phyloP scores from a whole-genome alignment of 2,797 vertebrate species.

The Notolabrus celidotus region DNA sequence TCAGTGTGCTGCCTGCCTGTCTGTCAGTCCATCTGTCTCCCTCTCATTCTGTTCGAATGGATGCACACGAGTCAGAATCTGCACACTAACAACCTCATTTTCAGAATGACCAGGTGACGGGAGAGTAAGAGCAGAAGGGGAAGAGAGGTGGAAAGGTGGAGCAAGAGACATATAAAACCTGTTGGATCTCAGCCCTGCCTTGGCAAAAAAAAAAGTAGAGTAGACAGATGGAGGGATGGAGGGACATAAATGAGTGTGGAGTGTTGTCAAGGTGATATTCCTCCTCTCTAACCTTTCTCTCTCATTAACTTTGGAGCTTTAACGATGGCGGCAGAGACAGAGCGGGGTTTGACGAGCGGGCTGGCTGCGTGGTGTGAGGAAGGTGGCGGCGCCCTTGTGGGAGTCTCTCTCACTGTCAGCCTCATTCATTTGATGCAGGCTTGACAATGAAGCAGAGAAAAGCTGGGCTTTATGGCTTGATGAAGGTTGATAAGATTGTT shows the following conservation, averaged over 20 bases:
- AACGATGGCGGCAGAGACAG: constrained; percentile 69
- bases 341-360: constrained; percentile 63
- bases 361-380: constrained; percentile 47
- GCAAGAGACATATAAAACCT: constrained; percentile 75
- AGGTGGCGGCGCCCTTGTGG: constrained; percentile 50
- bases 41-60: constrained; percentile 34
- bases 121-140: constrained; percentile 31
- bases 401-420: constrained; percentile 51
- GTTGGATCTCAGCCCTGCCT: constrained; percentile 69
- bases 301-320: constrained; percentile 82
- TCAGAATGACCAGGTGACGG: constrained; percentile 71
- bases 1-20: not conserved
- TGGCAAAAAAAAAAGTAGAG: constrained; percentile 57
- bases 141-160: constrained; percentile 59
- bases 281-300: constrained; percentile 77
- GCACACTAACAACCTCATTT: constrained; percentile 77
- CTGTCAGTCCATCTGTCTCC: not conserved
- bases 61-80: constrained; percentile 53
- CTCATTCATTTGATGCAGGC: constrained; percentile 44
- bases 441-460: constrained; percentile 32
- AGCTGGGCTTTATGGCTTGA: constrained; percentile 15
- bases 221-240: constrained; percentile 71
- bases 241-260: constrained; percentile 69
- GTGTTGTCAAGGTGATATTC: constrained; percentile 80
- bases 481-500: constrained; percentile 43